Evolutionary conservation across 2,113 vertebrate genomes (phyloP).

Genomic region (Silurus asotus): DNA sequence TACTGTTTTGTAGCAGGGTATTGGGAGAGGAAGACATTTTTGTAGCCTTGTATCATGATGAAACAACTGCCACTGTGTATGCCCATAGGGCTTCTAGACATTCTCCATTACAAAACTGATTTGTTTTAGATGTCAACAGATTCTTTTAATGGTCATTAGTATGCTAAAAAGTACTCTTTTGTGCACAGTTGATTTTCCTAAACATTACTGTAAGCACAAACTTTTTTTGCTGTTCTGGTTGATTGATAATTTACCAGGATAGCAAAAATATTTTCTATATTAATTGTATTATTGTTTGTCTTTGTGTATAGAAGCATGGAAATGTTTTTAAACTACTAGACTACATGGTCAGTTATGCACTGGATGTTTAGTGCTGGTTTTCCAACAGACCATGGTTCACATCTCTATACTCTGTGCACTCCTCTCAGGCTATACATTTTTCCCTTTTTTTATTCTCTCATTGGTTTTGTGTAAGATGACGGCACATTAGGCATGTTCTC

Average conservation of each 20-base stretch:
- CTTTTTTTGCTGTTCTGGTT: slow-evolving; percentile 22
- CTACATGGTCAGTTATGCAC: slow-evolving; percentile 1
- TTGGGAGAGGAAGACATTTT: neutral
- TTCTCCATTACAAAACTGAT: neutral
- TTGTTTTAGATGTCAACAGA: slow-evolving; percentile 27
- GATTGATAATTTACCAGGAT: slow-evolving; percentile 10
- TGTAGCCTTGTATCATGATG: slow-evolving; percentile 20
- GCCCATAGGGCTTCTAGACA: slow-evolving; percentile 4
- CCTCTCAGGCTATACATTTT: slow-evolving; percentile 12
- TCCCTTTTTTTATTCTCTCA: slow-evolving; percentile 1
- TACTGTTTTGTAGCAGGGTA: slow-evolving; percentile 45
- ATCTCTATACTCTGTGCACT: neutral
- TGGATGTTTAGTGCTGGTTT: slow-evolving; percentile 20
- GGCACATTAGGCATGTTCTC: slow-evolving; percentile 2
- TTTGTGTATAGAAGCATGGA: slow-evolving; percentile 36
- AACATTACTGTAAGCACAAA: slow-evolving; percentile 37
- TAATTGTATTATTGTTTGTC: slow-evolving; percentile 16
- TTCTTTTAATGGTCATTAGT: slow-evolving; percentile 12
- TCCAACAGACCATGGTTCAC: neutral
- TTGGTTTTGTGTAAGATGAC: slow-evolving; percentile 14
- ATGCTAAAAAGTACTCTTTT: slow-evolving; percentile 24
- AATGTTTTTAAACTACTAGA: slow-evolving; percentile 16
- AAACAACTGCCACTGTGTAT: slow-evolving; percentile 13
- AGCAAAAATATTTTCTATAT: neutral
- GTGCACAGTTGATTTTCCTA: slow-evolving; percentile 16